Evolutionary conservation across 2,113 vertebrate species (phyloP).

Genomic region (Serinus canaria): DNA sequence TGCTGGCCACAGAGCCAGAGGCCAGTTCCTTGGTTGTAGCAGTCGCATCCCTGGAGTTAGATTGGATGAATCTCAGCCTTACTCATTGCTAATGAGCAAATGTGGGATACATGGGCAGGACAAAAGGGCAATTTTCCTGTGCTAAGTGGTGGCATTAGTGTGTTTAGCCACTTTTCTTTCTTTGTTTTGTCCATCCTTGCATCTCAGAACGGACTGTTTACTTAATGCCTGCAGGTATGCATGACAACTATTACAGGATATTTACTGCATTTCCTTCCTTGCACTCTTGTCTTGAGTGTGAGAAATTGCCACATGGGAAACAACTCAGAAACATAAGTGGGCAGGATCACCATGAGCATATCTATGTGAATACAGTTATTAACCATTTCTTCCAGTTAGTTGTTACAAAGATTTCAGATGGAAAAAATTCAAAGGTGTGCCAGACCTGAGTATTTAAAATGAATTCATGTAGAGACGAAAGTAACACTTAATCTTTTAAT

Average conservation of each 20-base stretch:
- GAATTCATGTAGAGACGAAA: neutral
- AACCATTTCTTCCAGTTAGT: neutral
- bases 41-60: neutral
- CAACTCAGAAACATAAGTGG: constrained; percentile 12
- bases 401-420: neutral
- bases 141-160: neutral
- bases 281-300: neutral
- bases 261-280: constrained; percentile 47
- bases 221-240: neutral
- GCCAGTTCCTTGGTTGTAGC: neutral
- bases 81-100: neutral
- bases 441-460: neutral
- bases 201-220: neutral
- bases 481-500: constrained; percentile 12
- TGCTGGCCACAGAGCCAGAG: neutral
- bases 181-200: neutral
- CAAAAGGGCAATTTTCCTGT: neutral
- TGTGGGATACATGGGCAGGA: neutral
- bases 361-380: neutral
- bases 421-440: neutral
- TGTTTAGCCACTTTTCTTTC: neutral
- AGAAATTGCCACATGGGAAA: neutral
- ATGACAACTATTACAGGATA: neutral
- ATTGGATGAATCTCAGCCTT: neutral
- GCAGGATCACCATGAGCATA: neutral